These are phyloP conservation scores for Gorsachius goisagi DNA, from an alignment of 2,113 vertebrate genomes.

Conservation along the genomic window DNA sequence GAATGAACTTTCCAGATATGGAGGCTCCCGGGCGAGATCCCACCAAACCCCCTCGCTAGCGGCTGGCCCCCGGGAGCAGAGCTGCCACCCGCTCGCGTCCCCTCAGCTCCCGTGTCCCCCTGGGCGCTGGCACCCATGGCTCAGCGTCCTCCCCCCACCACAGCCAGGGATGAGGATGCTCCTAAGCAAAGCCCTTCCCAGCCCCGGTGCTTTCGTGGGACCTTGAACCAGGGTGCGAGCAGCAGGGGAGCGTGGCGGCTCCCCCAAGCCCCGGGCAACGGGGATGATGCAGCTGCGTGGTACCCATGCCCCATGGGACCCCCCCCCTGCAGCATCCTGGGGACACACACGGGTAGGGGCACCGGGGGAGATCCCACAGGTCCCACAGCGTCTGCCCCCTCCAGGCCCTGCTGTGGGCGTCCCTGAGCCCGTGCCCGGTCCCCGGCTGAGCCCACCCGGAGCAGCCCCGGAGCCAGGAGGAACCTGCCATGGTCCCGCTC, in stretches of 20 bases:
- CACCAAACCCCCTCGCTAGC: neutral
- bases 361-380: fast-evolving
- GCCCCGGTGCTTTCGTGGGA: fast-evolving
- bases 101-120: fast-evolving
- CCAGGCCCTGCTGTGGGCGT: neutral
- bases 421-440: neutral
- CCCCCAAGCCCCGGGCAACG: fast-evolving
- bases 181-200: neutral
- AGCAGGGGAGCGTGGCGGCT: fast-evolving
- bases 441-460: fast-evolving
- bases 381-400: neutral
- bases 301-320: fast-evolving
- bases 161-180: neutral
- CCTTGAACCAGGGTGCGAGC: neutral
- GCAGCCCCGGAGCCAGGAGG: neutral
- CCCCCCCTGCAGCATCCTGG: neutral
- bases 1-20: slow-evolving; percentile 37
- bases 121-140: fast-evolving
- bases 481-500: neutral
- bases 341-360: neutral
- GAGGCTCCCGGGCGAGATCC: neutral
- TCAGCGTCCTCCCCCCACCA: neutral
- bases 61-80: fast-evolving
- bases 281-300: neutral
- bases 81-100: fast-evolving